Evolutionary conservation across 2,888 invertebrate species (phyloP), one percentile per base, ranked within the genome.

Genomic region (Eledona agricola): DNA sequence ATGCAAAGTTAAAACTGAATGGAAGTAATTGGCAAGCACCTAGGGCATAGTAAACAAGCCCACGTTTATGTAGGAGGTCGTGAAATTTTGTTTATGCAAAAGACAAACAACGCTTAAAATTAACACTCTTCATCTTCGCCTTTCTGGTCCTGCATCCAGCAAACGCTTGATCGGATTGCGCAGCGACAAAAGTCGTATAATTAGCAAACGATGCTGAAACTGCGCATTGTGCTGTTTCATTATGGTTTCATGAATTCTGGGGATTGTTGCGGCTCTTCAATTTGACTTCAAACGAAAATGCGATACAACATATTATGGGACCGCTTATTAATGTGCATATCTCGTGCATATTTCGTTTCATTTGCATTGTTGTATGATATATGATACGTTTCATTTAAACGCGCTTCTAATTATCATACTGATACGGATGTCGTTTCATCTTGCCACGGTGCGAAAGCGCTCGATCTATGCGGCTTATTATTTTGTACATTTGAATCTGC

Each of bases 31-130:
- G 54, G 50, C 54, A 37, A 45, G 45, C 42, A 49, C 49, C 52
- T 52, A 19, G 46, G 52, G 43, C 56, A 56, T 56, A 56, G 56
- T 56, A 55, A 55, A 55, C 51, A 55, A 45, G 26, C 45, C 51
- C 26, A 54, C 37, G 42, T 37, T 40, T 55, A 22, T 55, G 55
- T 51, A 40, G 46, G 53, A 34, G 42, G 51, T 37, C 49, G 45
- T 55, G 51, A 51, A 51, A 46, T 47, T 51, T 46, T 42, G 55
- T 55, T 55, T 55, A 55, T 55, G 47, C 51, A 51, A 42, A 53
- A 53, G 34, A 25, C 35, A 53, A 53, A 53, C 47, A 53, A 34
- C 19, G 47, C 32, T 25, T 38, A 38, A 40, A 38, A 46, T 46
- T 46, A 20, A 52, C n/a, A n/a, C n/a, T n/a, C n/a, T n/a, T n/a